Evolutionary conservation across 2,888 invertebrate genomes (phyloP).

Genomic region (Apamea crenata): DNA sequence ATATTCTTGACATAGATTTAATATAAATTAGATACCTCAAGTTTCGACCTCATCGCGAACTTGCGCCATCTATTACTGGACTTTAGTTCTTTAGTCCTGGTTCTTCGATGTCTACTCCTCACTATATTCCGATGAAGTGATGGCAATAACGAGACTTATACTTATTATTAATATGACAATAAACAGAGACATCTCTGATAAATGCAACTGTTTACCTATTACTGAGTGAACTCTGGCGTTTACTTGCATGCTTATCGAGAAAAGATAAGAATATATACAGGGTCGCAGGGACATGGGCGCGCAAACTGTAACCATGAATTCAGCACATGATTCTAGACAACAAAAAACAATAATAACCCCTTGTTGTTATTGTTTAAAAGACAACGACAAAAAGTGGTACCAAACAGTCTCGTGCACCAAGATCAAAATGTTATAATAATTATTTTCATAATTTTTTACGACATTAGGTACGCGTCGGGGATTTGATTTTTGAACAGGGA

Average conservation of each 20-base stretch:
- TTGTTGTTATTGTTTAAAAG: too few species aligned
- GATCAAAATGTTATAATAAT: too few species aligned
- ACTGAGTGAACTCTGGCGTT: slow-evolving; percentile 18
- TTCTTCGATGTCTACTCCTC: slow-evolving; percentile 4
- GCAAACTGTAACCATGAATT: not conserved
- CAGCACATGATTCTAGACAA: not conserved
- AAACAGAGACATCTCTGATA: slow-evolving; percentile 17
- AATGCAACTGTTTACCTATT: slow-evolving; percentile 18
- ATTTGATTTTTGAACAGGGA: too few species aligned
- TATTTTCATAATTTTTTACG: too few species aligned
- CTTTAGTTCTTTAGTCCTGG: not conserved
- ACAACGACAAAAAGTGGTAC: too few species aligned
- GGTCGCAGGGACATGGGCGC: not conserved
- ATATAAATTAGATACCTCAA: slow-evolving; percentile 27
- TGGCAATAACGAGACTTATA: not conserved
- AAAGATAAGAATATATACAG: slow-evolving; percentile 24
- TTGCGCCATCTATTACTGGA: not conserved
- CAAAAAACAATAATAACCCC: too few species aligned
- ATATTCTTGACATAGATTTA: not conserved
- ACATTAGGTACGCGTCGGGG: too few species aligned
- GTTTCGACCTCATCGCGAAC: not conserved
- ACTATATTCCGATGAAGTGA: slow-evolving; percentile 8
- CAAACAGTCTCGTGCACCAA: too few species aligned
- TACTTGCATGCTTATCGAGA: slow-evolving; percentile 26
- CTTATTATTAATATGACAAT: slow-evolving; percentile 18